A percentile compares a stretch with the other conserved stretches of the same genome.
These are phyloP conservation scores for Melanostigma gelatinosum DNA, from an alignment of 2,113 vertebrate genomes.

Conservation along the genomic window DNA sequence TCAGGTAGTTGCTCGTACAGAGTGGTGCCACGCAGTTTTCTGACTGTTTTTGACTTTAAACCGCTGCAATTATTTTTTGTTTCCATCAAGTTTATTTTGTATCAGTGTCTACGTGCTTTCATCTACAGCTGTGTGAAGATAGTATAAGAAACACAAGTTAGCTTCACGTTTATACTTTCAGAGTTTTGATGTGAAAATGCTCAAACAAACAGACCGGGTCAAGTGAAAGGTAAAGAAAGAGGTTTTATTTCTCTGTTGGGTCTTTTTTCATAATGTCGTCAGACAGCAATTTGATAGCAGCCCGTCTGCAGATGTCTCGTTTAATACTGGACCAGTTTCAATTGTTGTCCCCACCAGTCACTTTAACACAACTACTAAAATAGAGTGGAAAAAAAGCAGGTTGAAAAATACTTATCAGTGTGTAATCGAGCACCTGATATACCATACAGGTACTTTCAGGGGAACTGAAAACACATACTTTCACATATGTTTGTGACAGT, in stretches of 20 bases:
- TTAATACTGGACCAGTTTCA: no score
- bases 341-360: not conserved
- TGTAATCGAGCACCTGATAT: not conserved
- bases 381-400: not conserved
- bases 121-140: not conserved
- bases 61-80: not conserved
- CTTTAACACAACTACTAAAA: not conserved
- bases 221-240: not conserved
- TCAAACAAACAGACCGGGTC: no score
- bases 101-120: not conserved
- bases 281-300: no score
- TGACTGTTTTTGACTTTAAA: not conserved
- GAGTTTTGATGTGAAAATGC: not conserved
- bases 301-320: no score
- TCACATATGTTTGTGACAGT: not conserved
- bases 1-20: not conserved
- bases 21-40: not conserved
- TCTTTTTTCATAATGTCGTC: no score
- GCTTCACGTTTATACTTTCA: not conserved
- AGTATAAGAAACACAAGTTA: not conserved
- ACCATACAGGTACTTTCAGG: not conserved
- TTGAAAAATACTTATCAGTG: not conserved
- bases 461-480: not conserved
- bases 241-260: not conserved
- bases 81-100: not conserved